These are phyloP conservation scores for Melieria crassipennis DNA, from an alignment of 2,888 invertebrate species.

Conservation along the genomic window DNA sequence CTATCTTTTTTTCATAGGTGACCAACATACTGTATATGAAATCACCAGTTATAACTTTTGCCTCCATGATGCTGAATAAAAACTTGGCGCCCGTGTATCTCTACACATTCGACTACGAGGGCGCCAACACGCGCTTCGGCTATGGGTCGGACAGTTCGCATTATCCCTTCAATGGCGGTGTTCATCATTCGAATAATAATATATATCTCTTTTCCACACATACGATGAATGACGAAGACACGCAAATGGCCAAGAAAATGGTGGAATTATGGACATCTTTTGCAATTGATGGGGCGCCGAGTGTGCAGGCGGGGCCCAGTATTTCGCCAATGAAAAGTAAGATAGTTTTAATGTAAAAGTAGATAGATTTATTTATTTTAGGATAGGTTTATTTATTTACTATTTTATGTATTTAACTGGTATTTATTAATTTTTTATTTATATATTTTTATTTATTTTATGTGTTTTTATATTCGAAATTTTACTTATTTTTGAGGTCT, in stretches of 20 bases:
- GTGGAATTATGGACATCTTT: slow-evolving; percentile 66
- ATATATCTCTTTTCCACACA: slow-evolving; percentile 69
- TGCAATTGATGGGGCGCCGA: slow-evolving; percentile 59
- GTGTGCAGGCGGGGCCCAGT: slow-evolving; percentile 24
- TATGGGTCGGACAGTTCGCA: slow-evolving; percentile 64
- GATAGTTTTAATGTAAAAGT: slow-evolving; percentile 7
- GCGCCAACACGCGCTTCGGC: slow-evolving; percentile 64
- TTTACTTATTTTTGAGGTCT: too few species aligned
- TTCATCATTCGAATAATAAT: slow-evolving; percentile 71
- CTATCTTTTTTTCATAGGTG: slow-evolving; percentile 44
- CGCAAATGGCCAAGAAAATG: slow-evolving; percentile 65
- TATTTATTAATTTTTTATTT: background rate
- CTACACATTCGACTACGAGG: slow-evolving; percentile 68
- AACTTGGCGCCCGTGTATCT: slow-evolving; percentile 62
- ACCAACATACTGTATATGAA: slow-evolving; percentile 61
- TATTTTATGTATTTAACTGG: background rate
- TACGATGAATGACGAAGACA: slow-evolving; percentile 62
- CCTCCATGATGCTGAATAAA: slow-evolving; percentile 50
- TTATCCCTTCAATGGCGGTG: slow-evolving; percentile 68
- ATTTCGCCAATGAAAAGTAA: slow-evolving; percentile 45
- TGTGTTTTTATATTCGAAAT: background rate
- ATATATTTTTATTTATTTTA: background rate
- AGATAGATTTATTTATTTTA: too few species aligned
- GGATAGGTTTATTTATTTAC: too few species aligned
- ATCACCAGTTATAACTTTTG: slow-evolving; percentile 65